Percentiles rank a stretch among this genome's conserved stretches.
Conservation (phyloP, 2,797 vertebrate species). For the Pangasius sanitwongsei region DNA sequence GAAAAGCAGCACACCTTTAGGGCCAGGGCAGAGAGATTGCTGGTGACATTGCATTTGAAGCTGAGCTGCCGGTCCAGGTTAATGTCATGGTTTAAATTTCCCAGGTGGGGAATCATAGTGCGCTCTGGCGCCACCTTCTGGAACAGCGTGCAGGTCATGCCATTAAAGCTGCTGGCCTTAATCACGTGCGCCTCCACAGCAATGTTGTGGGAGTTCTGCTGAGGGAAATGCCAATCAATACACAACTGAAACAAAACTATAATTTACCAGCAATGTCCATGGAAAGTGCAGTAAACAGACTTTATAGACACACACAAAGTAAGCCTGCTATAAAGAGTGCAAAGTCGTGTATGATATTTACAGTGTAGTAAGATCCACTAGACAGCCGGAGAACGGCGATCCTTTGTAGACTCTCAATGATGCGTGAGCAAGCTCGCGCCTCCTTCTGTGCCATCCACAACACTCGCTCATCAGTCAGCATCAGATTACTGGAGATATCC, state of each 20-base stretch:
- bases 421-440: slow-evolving; percentile 88
- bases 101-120: slow-evolving; percentile 73
- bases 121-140: slow-evolving; percentile 86
- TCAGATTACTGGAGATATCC: slow-evolving; percentile 95
- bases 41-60: slow-evolving; percentile 95
- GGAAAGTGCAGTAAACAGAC: background rate
- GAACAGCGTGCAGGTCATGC: slow-evolving; percentile 96
- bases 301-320: background rate
- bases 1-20: slow-evolving; percentile 79
- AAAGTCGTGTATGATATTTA: slow-evolving; percentile 65
- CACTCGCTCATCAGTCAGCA: slow-evolving; percentile 93
- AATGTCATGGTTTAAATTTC: slow-evolving; percentile 77
- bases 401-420: slow-evolving; percentile 89
- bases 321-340: background rate
- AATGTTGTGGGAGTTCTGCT: slow-evolving; percentile 94
- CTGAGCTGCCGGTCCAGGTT: slow-evolving; percentile 89
- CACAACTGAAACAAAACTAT: background rate
- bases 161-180: slow-evolving; percentile 86
- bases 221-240: background rate
- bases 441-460: slow-evolving; percentile 94
- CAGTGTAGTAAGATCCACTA: slow-evolving; percentile 87
- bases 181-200: slow-evolving; percentile 91
- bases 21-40: slow-evolving; percentile 85
- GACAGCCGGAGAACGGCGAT: slow-evolving; percentile 85
- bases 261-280: background rate